Base-by-base conservation (phyloP, 2,113 vertebrate genomes). In the Sisor rabdophorus region DNA sequence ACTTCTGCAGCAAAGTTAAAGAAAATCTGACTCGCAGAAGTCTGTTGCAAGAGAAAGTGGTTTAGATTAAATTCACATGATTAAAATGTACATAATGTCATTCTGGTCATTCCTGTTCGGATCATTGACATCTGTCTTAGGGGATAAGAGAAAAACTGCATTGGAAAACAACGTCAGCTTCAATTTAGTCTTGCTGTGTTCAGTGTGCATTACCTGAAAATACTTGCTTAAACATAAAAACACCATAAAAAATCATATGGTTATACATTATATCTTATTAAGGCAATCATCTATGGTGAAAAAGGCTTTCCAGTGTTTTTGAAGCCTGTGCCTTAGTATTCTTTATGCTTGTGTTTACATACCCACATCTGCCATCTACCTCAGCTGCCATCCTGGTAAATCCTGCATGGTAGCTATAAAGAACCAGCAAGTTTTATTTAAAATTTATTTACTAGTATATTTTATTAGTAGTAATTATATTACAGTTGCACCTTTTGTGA, bases 81-180 rank as follows among this genome's bases (percentile, higher is more conserved):
- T 40, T 48, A 4, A 67, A 15, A 26, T 24, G 9, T 22, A 65
- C 15, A 13, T 22, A 3, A 65, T 65, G 47, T 65, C 36, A 9
- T n/a, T n/a, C 9, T 61, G 32, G 50, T 44, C 32, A 50, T 70
- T 73, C 76, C 67, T 36, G 52, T 22, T 68, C 26, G 71, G 47
- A 74, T 77, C 65, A 55, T 1, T 56, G 75, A n/a, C 44, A 60
- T 58, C 22, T 69, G 71, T 73, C 70, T 19, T 77, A 4, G 36
- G 24, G 69, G 55, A 61, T 63, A 58, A 73, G 48, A 73, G 4
- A 52, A 72, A 19, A 17, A 53, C 32, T 55, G 61, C 56, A 40
- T 54, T 56, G 63, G 55, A 73, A 36, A 80, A 65, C 61, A 68
- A 69, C 70, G 80, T 81, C 80, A 74, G 71, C 10, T 63, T 61